Percentiles rank a stretch among this genome's conserved stretches.
These are phyloP conservation scores for Nomada goodeniana DNA, from an alignment of 2,888 invertebrate species.

Conservation along the genomic window DNA sequence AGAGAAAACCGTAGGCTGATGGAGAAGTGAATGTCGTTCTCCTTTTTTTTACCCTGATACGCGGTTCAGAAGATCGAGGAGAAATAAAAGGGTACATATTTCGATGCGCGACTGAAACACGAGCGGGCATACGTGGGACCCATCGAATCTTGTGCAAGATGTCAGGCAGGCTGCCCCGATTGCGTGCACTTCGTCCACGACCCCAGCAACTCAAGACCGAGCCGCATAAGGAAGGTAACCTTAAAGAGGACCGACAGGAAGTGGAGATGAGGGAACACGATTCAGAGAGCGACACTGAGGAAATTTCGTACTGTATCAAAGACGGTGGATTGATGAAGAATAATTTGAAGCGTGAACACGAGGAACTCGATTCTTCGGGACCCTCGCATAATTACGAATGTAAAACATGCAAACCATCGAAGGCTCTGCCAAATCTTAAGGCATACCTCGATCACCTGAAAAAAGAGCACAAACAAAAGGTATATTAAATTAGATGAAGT, in stretches of 20 bases:
- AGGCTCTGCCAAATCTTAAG: conserved; percentile 71
- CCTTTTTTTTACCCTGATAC: conserved; percentile 21
- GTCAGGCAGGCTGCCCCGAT: conserved; percentile 76
- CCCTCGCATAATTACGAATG: conserved; percentile 79
- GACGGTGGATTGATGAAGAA: conserved; percentile 15
- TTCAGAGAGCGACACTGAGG: conserved; percentile 47
- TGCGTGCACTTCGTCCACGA: conserved; percentile 77
- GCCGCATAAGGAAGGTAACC: conserved; percentile 54
- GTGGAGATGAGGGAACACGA: conserved; percentile 62
- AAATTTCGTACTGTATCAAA: conserved; percentile 44
- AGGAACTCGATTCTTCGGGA: conserved; percentile 48
- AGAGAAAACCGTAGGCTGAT: conserved; percentile 27
- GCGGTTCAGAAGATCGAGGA: conserved; percentile 5
- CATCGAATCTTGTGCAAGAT: conserved; percentile 65
- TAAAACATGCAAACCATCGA: conserved; percentile 80
- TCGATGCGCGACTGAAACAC: conserved; percentile 50
- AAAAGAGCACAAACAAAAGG: conserved; percentile 79
- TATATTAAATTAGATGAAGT: conserved; percentile 35
- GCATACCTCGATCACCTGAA: conserved; percentile 78
- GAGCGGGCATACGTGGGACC: conserved; percentile 47
- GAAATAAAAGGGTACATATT: conserved; percentile 30
- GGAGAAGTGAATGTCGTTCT: conserved; percentile 54
- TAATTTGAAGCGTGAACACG: conserved; percentile 30
- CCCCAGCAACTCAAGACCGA: conserved; percentile 58
- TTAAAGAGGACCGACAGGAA: conserved; percentile 68